Base-by-base conservation (phyloP, 64 coral and sea anemone genomes). In the Trachythela sp. region DNA sequence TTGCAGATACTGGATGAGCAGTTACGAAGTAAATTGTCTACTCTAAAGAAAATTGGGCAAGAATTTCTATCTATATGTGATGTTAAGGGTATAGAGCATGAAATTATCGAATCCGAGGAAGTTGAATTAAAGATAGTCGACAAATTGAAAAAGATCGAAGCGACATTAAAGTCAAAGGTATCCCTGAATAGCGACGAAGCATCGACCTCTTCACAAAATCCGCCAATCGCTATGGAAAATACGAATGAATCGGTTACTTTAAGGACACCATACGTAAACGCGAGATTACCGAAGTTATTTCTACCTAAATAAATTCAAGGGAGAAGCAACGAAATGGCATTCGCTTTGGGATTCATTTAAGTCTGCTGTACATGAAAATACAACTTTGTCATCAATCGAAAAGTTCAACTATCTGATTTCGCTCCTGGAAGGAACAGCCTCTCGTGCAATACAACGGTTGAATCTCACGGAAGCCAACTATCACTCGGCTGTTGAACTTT, bases 301-400 rank as follows among this genome's bases (percentile, higher is more conserved):
- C 26, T 87, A 18, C 48, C 48, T 26, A 87, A 26, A 26, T 26
- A 87, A 26, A 26, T 87, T 87, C 17, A 51, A 87, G 51, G 86
- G 86, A 56, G 35, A 56, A 56, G 48, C 54, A 33, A 36, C 86
- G 22, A 36, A 87, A 7, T 87, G 86, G 86, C 54, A 56, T 32
- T 33, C 86, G 27, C 58, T 87, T 54, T 87, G 54, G 86, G 86
- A 87, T 8, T 87, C 48, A 1, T 87, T 60, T 30, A 87, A 58
- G 18, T 31, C 86, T 35, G 31, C 86, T 24, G 54, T 87, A 3
- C 56, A 87, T 54, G 85, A 86, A 27, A 49, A 13, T 27, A 1
- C 22, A n/a, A 9, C 41, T 7, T 49, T 43, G 41, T 68, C 59
- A 68, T 3, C 20, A n/a, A 68, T 68, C 18, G 59, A 22, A 22